A percentile compares a stretch with the other conserved stretches of the same genome.
Conservation (phyloP, 53 echinoderm and acorn worm species). For the Antedon mediterranea region DNA sequence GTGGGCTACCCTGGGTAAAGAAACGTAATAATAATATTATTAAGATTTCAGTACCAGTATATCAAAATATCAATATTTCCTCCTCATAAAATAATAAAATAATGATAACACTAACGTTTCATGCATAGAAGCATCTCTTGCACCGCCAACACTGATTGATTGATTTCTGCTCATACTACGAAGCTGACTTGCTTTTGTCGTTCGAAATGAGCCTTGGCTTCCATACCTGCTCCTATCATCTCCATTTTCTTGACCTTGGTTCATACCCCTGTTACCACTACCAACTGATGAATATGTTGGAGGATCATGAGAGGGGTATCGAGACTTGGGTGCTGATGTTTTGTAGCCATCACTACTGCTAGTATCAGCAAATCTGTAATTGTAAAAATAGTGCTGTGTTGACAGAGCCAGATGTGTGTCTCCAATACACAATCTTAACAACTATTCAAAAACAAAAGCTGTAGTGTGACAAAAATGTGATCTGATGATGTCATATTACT, state of each 20-base stretch:
- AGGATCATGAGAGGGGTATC: conserved; percentile 10
- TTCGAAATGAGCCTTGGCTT: conserved; percentile 26
- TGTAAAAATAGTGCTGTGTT: neutral
- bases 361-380: neutral
- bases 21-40: no score
- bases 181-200: conserved; percentile 37
- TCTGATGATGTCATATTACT: no score
- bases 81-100: no score
- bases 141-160: neutral
- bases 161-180: neutral
- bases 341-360: neutral
- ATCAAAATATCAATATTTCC: no score
- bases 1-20: no score
- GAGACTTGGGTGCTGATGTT: neutral
- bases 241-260: conserved; percentile 17
- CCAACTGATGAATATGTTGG: conserved; percentile 1
- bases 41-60: no score
- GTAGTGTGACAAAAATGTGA: no score
- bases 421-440: no score
- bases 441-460: no score
- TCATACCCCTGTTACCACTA: no score
- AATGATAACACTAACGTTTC: conserved; percentile 24
- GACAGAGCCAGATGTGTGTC: no score
- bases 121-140: conserved; percentile 7
- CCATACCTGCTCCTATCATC: conserved; percentile 13